Conservation (phyloP, 2,888 invertebrate species). For the Cephus sareptanus region DNA sequence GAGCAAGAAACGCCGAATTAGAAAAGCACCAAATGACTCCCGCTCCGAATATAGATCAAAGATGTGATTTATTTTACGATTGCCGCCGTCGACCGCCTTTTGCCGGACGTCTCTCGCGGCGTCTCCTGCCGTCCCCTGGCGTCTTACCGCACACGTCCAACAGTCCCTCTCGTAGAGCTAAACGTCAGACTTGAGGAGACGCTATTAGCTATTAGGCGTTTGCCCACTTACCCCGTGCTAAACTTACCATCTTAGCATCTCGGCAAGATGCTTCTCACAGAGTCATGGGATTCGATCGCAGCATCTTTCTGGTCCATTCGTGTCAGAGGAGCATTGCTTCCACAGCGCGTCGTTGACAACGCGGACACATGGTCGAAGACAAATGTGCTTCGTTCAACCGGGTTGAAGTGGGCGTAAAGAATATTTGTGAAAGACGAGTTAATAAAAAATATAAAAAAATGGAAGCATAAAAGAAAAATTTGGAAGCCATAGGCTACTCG, state of each 20-base stretch:
- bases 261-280: neutral
- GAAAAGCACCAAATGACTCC: slow-evolving; percentile 12
- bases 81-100: slow-evolving; percentile 34
- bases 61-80: slow-evolving; percentile 60
- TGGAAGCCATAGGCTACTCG: slow-evolving; percentile 19
- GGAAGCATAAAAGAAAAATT: neutral
- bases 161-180: slow-evolving; percentile 30
- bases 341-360: neutral
- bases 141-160: slow-evolving; percentile 9
- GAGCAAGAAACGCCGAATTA: neutral
- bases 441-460: neutral
- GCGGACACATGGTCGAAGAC: neutral
- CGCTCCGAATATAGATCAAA: slow-evolving; percentile 61
- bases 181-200: slow-evolving; percentile 29
- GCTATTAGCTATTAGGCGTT: slow-evolving; percentile 51
- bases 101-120: slow-evolving; percentile 8
- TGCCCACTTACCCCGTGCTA: slow-evolving; percentile 21
- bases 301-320: neutral
- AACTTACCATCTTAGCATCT: neutral
- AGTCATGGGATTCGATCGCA: neutral
- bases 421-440: slow-evolving; percentile 1
- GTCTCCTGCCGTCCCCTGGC: slow-evolving; percentile 9
- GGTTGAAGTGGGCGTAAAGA: slow-evolving; percentile 6
- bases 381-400: neutral
- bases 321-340: neutral